A percentile compares a stretch with the other conserved stretches of the same genome.
phyloP scores from a whole-genome alignment of 2,888 invertebrate species.

The Deroplatys truncata region DNA sequence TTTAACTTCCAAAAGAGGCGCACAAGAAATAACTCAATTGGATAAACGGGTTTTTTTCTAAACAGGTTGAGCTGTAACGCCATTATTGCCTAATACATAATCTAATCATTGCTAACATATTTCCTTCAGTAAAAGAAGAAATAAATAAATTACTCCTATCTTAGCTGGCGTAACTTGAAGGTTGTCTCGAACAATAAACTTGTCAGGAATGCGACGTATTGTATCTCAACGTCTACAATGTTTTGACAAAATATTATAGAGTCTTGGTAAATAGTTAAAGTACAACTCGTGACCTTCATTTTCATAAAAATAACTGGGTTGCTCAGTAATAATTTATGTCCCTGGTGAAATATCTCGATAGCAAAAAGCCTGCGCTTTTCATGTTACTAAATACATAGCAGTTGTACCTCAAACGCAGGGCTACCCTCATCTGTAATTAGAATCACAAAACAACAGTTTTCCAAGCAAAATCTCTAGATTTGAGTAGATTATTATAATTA shows the following conservation, averaged over 20 bases:
- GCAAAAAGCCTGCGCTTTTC: not conserved
- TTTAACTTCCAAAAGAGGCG: too few relatives aligned
- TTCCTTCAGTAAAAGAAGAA: not conserved
- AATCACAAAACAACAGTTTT: too few relatives aligned
- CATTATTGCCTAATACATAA: not conserved
- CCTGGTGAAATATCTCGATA: not conserved
- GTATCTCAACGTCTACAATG: not conserved
- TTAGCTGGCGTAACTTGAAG: not conserved
- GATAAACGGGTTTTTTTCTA: too few relatives aligned
- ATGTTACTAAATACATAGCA: not conserved
- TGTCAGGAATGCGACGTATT: not conserved
- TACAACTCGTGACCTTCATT: not conserved
- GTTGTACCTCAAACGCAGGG: too few relatives aligned
- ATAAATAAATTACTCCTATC: not conserved
- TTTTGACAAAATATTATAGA: not conserved
- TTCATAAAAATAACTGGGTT: not conserved
- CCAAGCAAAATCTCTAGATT: too few relatives aligned
- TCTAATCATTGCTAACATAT: not conserved
- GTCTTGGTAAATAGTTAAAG: not conserved
- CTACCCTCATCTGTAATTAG: too few relatives aligned
- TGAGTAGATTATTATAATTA: too few relatives aligned
- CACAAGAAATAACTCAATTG: too few relatives aligned
- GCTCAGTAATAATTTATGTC: not conserved
- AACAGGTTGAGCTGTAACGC: too few relatives aligned
- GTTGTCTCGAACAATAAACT: not conserved